phyloP scores from a whole-genome alignment of 2,797 vertebrate species.

The Thaleichthys pacificus region DNA sequence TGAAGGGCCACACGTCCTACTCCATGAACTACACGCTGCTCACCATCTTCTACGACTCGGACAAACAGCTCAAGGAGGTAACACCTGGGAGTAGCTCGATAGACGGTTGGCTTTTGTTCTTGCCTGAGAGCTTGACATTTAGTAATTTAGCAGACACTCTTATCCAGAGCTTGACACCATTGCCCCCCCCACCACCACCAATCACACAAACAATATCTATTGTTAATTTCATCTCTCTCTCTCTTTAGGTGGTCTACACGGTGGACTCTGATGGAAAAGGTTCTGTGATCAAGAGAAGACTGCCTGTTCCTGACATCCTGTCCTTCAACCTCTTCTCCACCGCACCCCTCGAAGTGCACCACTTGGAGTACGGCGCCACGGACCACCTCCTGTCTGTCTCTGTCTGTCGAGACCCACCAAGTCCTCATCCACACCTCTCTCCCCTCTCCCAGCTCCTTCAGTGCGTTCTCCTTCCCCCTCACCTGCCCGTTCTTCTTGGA shows the following conservation, averaged over 20 bases:
- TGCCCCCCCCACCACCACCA: neutral
- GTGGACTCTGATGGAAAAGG: accelerated
- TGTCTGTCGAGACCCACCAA: neutral
- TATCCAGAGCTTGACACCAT: neutral
- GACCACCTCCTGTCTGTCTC: neutral
- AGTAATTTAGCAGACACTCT: no score
- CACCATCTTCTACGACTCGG: conserved; percentile 53
- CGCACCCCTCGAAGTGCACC: neutral
- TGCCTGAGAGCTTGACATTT: neutral
- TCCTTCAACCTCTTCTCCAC: conserved; percentile 13
- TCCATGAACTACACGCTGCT: conserved; percentile 24
- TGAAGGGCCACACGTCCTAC: conserved; percentile 8
- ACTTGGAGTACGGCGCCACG: neutral
- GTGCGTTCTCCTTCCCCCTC: conserved; percentile 27
- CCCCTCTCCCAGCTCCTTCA: conserved; percentile 2
- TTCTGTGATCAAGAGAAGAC: conserved; percentile 39
- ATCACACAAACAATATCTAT: neutral
- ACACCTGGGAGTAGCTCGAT: neutral
- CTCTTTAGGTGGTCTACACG: conserved; percentile 52
- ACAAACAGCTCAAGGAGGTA: conserved; percentile 52
- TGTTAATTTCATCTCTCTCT: neutral
- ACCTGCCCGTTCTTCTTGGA: conserved; percentile 51
- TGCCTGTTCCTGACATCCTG: conserved; percentile 47
- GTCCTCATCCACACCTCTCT: neutral
- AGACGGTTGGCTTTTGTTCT: neutral